Conservation (phyloP, 2,888 invertebrate genomes). For the Euspilapteryx auroguttella region DNA sequence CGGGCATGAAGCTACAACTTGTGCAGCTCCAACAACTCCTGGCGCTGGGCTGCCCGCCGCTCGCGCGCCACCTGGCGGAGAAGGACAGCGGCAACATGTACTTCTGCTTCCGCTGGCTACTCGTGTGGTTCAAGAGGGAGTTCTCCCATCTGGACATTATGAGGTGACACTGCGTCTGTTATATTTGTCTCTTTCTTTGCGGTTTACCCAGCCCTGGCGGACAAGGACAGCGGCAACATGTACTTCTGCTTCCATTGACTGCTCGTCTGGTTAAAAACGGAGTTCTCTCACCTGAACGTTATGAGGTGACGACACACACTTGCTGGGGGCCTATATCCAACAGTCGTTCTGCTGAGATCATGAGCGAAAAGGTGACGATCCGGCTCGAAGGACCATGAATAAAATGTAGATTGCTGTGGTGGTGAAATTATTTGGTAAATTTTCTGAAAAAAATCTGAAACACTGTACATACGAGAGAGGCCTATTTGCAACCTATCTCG, state of each 20-base stretch:
- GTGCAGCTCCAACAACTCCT: conserved; percentile 81
- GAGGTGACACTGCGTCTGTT: conserved; percentile 34
- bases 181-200: too few species aligned
- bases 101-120: conserved; percentile 97
- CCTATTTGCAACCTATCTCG: too few species aligned
- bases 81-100: conserved; percentile 95
- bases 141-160: conserved; percentile 85
- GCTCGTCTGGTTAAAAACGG: conserved; percentile 92
- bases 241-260: conserved; percentile 99
- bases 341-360: too few species aligned
- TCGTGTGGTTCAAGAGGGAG: conserved; percentile 95
- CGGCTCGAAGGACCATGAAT: too few species aligned
- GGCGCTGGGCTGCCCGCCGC: conserved; percentile 78
- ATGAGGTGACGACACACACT: conserved; percentile 72
- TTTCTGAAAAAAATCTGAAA: too few species aligned
- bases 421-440: too few species aligned
- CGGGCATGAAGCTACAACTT: conserved; percentile 93
- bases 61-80: conserved; percentile 82
- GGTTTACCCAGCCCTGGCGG: too few species aligned
- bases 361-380: too few species aligned
- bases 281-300: conserved; percentile 84
- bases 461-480: too few species aligned
- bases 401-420: too few species aligned
- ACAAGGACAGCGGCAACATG: conserved; percentile 90
- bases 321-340: too few species aligned